Conservation (phyloP, 2,113 vertebrate species). For the human region GRCh38 chr7:115056001-115056500, state of each 20-base stretch:
- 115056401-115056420: background rate
- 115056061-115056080: background rate
- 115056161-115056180: background rate
- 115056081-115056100: background rate
- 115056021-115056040: background rate
- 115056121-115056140: background rate
- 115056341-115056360: background rate
- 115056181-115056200: accelerated
- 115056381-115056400: background rate
- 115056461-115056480: background rate
- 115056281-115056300: background rate
- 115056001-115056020: background rate
- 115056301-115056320: background rate
- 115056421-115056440: background rate
- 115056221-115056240: no score
- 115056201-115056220: background rate
- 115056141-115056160: background rate
- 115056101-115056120: background rate
- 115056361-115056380: background rate
- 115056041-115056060: background rate
- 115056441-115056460: background rate
- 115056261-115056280: no score
- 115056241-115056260: background rate
- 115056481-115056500: background rate
- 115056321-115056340: background rate